Evolutionary conservation across 2,888 invertebrate genomes (phyloP), one percentile per base, ranked within the genome.

Genomic region (Drosophila nr. perissopoda): DNA sequence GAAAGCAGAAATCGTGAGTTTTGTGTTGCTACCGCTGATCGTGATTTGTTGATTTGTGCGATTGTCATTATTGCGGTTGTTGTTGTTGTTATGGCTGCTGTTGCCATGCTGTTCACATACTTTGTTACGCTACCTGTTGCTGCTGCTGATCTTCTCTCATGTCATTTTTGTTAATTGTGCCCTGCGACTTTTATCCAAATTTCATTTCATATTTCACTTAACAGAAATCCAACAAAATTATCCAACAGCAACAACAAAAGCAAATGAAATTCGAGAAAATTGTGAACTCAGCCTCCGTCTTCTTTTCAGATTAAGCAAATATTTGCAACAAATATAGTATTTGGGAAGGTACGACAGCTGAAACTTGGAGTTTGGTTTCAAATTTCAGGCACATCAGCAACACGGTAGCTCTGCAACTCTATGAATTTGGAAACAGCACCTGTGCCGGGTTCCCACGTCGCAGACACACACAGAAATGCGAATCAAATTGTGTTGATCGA

Each of bases 31-130:
- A 56, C 59, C 73, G 66, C 58, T 73, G 89, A 81, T 86, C 86
- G 85, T 86, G 85, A 87, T 89, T 89, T 84, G 89, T 83, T 84
- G 85, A 88, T 86, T 87, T 86, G 80, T 88, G 87, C 79, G 69
- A 80, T 83, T 75, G 87, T 61, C 57, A 66, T 78, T 73, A 69
- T 69, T 80, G 64, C 60, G 53, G 69, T 49, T 62, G 64, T 18
- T 68, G 58, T 18, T 58, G 45, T 10, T 63, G 45, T 33, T 33
- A 11, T 33, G 33, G 33, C 11, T n/a, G 34, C 48, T 49, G 34
- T 49, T 54, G 53, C 45, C 38, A 33, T 58, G 70, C 69, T 57
- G 31, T 40, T 48, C 63, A 38, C 52, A 53, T 56, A 48, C 33
- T 49, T 27, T 33, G 27, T 18, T 49, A 25, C 18, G 40, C 27